Conservation (phyloP, 1,140 invertebrate species). For the Penaeus vannamei region DNA sequence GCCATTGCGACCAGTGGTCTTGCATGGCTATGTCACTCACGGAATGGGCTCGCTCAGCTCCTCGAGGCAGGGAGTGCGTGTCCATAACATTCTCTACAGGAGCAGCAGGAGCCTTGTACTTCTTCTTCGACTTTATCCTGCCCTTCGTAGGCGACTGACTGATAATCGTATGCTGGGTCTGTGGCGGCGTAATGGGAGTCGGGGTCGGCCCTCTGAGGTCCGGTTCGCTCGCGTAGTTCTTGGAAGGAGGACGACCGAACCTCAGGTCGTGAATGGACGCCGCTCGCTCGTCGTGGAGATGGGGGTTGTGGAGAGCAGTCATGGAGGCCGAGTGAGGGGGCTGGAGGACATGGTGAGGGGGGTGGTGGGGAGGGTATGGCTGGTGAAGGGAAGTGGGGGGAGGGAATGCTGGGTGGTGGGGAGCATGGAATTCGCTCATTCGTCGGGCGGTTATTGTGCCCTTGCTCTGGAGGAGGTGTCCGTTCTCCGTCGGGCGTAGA, state of each 20-base stretch:
- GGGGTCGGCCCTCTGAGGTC: constrained; percentile 75
- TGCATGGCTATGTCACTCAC: constrained; percentile 27
- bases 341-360: constrained; percentile 43
- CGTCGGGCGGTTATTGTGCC: constrained; percentile 82
- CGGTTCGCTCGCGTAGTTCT: constrained; percentile 81
- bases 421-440: constrained; percentile 79
- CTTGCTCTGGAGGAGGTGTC: constrained; percentile 82
- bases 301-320: constrained; percentile 61
- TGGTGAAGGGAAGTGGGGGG: constrained; percentile 63
- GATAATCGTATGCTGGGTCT: constrained; percentile 66
- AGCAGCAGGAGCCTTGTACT: constrained; percentile 66
- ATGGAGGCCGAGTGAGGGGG: constrained; percentile 65
- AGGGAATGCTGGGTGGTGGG: constrained; percentile 75
- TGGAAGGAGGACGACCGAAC: constrained; percentile 63
- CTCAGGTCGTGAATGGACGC: constrained; percentile 62
- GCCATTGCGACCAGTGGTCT: not conserved
- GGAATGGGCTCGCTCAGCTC: constrained; percentile 47
- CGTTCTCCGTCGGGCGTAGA: constrained; percentile 83
- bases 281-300: constrained; percentile 34
- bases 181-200: constrained; percentile 55
- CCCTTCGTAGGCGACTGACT: constrained; percentile 72
- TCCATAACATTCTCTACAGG: constrained; percentile 24
- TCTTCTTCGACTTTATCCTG: constrained; percentile 70
- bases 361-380: constrained; percentile 36
- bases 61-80: constrained; percentile 34